A percentile compares a stretch with the other conserved stretches of the same genome.
These are phyloP conservation scores for Ephialtes manifestator DNA, from an alignment of 2,888 invertebrate genomes.

Conservation along the genomic window DNA sequence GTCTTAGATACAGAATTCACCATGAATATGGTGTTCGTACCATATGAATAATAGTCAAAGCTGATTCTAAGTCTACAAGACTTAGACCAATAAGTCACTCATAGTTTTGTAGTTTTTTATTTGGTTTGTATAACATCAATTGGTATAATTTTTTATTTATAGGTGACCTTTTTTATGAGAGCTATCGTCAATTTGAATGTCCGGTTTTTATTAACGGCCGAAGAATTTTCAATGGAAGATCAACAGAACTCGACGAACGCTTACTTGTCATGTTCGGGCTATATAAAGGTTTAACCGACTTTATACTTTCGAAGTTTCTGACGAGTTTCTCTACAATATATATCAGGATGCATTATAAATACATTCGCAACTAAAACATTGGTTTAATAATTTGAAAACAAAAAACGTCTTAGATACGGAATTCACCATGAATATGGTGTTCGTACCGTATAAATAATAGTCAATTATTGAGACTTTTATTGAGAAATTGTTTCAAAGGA, in stretches of 20 bases:
- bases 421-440: conserved; percentile 16
- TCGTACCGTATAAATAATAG: no score
- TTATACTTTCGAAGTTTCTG: background rate
- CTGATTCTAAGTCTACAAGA: no score
- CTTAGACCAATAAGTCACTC: background rate
- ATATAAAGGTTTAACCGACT: background rate
- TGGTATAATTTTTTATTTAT: background rate
- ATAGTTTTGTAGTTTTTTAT: background rate
- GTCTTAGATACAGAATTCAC: conserved; percentile 9
- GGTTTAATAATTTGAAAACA: no score
- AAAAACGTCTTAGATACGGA: conserved; percentile 2
- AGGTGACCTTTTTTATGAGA: background rate
- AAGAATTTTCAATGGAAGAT: background rate
- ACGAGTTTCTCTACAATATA: background rate
- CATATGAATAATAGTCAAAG: conserved; percentile 19
- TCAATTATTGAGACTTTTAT: background rate
- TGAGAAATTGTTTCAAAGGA: background rate
- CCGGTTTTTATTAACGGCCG: background rate
- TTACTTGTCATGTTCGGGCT: no score
- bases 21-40: no score
- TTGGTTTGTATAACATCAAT: background rate
- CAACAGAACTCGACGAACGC: background rate
- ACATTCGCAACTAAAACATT: no score
- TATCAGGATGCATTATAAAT: background rate
- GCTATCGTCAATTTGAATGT: background rate